These are phyloP conservation scores for Anguilla rostrata DNA, from an alignment of 2,113 vertebrate species.

Conservation along the genomic window DNA sequence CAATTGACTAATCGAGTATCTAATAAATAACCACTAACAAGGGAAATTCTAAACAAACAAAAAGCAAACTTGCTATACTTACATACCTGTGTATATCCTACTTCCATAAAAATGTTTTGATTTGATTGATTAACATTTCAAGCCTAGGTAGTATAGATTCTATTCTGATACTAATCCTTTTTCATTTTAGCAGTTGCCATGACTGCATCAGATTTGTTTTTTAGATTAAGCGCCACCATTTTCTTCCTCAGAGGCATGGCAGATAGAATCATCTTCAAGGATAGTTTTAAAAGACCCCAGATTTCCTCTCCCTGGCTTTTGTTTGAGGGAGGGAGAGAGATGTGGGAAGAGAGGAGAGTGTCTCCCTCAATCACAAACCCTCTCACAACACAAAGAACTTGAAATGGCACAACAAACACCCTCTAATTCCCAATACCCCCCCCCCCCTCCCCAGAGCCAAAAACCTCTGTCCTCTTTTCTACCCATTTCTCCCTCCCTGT, in stretches of 20 bases:
- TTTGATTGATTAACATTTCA: background rate
- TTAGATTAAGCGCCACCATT: background rate
- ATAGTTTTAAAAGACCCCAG: slow-evolving; percentile 31
- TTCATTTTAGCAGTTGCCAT: background rate
- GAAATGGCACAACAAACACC: slow-evolving; percentile 57
- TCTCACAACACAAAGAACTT: slow-evolving; percentile 52
- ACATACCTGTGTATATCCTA: background rate
- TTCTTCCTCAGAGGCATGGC: background rate
- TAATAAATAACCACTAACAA: slow-evolving; percentile 24
- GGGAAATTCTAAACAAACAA: slow-evolving; percentile 50
- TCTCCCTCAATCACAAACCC: slow-evolving; percentile 43
- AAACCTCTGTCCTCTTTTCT: background rate
- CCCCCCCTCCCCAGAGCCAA: background rate
- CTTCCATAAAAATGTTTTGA: background rate
- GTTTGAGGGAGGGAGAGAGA: slow-evolving; percentile 39
- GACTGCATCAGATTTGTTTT: background rate
- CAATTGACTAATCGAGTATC: slow-evolving; percentile 36
- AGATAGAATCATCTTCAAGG: slow-evolving; percentile 35
- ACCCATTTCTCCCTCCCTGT: slow-evolving; percentile 3
- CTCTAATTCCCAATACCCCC: background rate
- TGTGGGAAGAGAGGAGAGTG: slow-evolving; percentile 34
- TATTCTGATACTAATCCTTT: background rate
- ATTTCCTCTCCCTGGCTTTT: slow-evolving; percentile 32
- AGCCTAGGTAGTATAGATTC: background rate
- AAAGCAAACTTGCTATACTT: slow-evolving; percentile 35